Percentiles rank a stretch among this genome's conserved stretches.
These are phyloP conservation scores for Lutjanus erythropterus DNA, from an alignment of 2,113 vertebrate species.

Conservation along the genomic window DNA sequence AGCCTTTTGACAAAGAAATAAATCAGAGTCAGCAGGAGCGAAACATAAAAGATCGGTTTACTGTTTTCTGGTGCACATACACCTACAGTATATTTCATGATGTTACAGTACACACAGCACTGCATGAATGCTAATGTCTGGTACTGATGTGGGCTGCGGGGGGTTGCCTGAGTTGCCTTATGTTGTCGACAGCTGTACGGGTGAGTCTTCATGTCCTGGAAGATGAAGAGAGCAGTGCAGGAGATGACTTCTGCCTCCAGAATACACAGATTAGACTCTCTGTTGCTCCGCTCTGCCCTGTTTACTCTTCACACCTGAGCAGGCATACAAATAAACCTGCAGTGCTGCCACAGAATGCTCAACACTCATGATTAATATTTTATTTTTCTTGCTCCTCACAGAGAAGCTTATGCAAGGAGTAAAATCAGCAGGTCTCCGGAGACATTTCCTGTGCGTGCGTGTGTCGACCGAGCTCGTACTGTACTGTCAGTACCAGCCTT, in stretches of 20 bases:
- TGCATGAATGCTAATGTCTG: not conserved
- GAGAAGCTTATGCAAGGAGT: slow-evolving; percentile 67
- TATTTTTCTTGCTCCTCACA: slow-evolving; percentile 69
- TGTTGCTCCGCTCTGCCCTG: slow-evolving; percentile 57
- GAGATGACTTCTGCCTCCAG: slow-evolving; percentile 53
- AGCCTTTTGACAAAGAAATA: slow-evolving; percentile 27
- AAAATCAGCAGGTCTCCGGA: slow-evolving; percentile 66
- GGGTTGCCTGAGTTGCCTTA: slow-evolving; percentile 26
- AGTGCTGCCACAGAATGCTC: slow-evolving; percentile 60
- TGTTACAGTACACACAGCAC: not conserved
- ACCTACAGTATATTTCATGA: not conserved
- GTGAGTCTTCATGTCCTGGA: slow-evolving; percentile 49
- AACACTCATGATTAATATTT: slow-evolving; percentile 78
- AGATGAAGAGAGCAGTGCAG: slow-evolving; percentile 46
- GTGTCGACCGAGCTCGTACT: slow-evolving; percentile 24
- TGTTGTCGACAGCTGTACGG: slow-evolving; percentile 24
- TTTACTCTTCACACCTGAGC: slow-evolving; percentile 77
- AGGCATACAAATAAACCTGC: slow-evolving; percentile 76
- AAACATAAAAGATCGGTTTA: slow-evolving; percentile 35
- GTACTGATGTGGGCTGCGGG: not conserved
- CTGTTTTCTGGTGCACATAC: slow-evolving; percentile 20
- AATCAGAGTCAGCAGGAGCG: slow-evolving; percentile 27
- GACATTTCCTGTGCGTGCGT: slow-evolving; percentile 24
- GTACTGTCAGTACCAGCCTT: slow-evolving; percentile 32
- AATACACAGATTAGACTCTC: slow-evolving; percentile 68